Evolutionary conservation across 1,140 invertebrate genomes (phyloP), one percentile per base, ranked within the genome.

Genomic region (Dreissena rostriformis): DNA sequence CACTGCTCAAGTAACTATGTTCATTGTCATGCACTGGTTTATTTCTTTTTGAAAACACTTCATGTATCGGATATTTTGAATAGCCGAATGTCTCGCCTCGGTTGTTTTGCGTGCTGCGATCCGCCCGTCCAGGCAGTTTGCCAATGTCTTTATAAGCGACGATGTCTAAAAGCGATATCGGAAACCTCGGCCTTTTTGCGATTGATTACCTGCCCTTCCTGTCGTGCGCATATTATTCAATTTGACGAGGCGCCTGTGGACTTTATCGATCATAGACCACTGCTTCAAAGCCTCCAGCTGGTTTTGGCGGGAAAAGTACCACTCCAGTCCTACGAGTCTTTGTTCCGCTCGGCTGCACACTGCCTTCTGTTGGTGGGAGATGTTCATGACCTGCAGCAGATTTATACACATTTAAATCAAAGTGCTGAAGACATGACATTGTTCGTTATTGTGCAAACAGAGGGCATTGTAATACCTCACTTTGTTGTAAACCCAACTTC

Each of bases 141-240:
- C 68, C 55, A 63, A 65, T 65, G 66, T 49, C 22, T 24, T 61
- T 39, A 39, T 39, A 39, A 2, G 39, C 57, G 52, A 28, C 39
- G 17, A 22, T 49, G 49, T 22, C 15, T 61, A 68, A 55, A 67
- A 53, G 61, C 26, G 70, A 29, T 81, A 81, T 81, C 55, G 79
- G 79, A 81, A 72, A 72, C 72, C 39, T 52, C 22, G n/a, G 52
- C 15, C 68, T 57, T 73, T 61, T 71, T 22, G 52, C 73, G 51
- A 51, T 39, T 52, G 57, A 22, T 61, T 8, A 61, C 53, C 55
- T 22, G 28, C 14, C 63, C 55, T 63, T 28, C 28, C 55, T 53
- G 70, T 24, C 79, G 73, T 81, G 79, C 79, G 79, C 79, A 81
- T 68, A 51, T 61, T 72, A 39, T 73, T 80, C 19, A 81, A 66